Conservation (phyloP, 2,113 vertebrate genomes). For the Rhabdornis inornatus region DNA sequence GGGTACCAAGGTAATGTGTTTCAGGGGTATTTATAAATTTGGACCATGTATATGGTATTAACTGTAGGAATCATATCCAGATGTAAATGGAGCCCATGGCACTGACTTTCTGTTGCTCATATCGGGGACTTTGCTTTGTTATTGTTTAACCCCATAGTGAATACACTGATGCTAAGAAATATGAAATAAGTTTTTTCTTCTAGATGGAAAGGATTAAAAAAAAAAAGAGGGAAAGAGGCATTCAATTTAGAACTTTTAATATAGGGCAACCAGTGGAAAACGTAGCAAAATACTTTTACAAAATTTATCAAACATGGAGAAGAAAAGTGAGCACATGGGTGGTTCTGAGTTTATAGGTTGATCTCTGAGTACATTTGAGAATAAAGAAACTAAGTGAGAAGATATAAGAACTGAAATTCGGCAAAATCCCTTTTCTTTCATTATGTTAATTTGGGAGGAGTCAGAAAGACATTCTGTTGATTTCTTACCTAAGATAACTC, state of each 20-base stretch:
- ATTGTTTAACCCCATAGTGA: background rate
- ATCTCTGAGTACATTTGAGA: slow-evolving; percentile 18
- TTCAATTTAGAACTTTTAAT: background rate
- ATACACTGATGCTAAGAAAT: background rate
- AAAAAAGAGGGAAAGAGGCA: background rate
- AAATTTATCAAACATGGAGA: background rate
- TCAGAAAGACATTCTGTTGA: slow-evolving; percentile 70
- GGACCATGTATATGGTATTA: background rate
- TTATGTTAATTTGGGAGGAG: slow-evolving; percentile 65
- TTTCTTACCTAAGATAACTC: slow-evolving; percentile 73
- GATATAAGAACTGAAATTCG: slow-evolving; percentile 45
- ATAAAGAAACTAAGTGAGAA: slow-evolving; percentile 48
- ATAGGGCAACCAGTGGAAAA: background rate
- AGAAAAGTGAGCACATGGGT: background rate
- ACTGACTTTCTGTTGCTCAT: background rate
- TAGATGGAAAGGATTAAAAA: background rate
- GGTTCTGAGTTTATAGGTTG: background rate
- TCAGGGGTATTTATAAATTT: background rate
- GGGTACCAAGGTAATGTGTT: background rate
- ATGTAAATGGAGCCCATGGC: background rate
- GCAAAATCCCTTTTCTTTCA: slow-evolving; percentile 48
- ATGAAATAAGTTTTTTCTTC: background rate
- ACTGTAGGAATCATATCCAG: background rate
- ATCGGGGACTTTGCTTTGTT: background rate
- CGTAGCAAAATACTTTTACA: background rate